phyloP scores from a whole-genome alignment of 1,140 invertebrate genomes.

The Liolophura sinensis region DNA sequence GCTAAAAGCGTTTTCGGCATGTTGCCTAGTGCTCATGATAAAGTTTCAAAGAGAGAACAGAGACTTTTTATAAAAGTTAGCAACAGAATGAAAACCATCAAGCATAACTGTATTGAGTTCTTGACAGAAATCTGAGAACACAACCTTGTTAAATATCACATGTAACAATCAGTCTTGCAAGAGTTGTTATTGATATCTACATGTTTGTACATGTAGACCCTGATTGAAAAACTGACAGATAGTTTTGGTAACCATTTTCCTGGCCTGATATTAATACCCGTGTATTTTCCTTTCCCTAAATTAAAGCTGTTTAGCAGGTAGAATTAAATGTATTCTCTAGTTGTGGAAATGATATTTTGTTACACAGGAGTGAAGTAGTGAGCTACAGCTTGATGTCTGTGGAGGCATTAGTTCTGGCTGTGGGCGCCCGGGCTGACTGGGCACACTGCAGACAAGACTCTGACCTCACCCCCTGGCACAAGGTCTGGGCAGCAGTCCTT shows the following conservation, averaged over 20 bases:
- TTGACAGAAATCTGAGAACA: background rate
- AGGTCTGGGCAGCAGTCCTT: constrained; percentile 21
- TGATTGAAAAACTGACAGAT: too few relatives aligned
- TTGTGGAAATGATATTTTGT: background rate
- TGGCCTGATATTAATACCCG: too few relatives aligned
- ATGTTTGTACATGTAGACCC: too few relatives aligned
- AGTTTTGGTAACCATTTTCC: too few relatives aligned
- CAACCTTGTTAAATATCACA: too few relatives aligned
- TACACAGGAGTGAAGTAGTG: constrained; percentile 25
- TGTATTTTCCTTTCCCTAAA: too few relatives aligned
- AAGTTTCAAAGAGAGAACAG: background rate
- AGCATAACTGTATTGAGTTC: background rate
- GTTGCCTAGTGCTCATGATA: too few relatives aligned
- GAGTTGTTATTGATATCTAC: too few relatives aligned
- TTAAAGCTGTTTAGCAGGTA: too few relatives aligned
- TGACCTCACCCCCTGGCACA: constrained; percentile 14
- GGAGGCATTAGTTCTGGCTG: constrained; percentile 8
- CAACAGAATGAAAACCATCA: background rate
- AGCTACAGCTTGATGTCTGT: constrained; percentile 20
- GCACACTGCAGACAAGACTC: background rate
- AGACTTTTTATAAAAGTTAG: background rate
- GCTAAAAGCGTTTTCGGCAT: too few relatives aligned
- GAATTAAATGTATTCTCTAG: background rate
- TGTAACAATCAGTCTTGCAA: too few relatives aligned
- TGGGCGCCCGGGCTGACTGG: too few relatives aligned